Conservation (phyloP, 2,797 vertebrate species). For the Cyprinella venusta region DNA sequence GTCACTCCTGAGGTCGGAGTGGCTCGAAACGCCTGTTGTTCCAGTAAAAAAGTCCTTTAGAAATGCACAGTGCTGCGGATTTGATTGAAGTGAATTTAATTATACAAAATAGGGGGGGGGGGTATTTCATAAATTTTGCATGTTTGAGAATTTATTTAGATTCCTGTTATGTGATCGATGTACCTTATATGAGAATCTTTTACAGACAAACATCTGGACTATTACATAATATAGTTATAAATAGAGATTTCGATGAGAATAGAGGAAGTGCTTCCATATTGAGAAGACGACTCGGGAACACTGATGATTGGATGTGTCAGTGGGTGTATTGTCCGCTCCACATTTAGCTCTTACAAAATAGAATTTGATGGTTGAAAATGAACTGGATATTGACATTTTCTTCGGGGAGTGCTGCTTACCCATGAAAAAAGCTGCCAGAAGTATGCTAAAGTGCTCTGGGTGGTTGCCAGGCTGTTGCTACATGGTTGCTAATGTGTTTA, state of each 20-base stretch:
- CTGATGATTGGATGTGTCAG: neutral
- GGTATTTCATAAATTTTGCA: neutral
- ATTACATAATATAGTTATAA: neutral
- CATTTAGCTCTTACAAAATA: constrained; percentile 24
- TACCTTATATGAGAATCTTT: neutral
- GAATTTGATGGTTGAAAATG: neutral
- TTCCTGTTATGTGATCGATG: neutral
- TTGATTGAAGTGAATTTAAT: neutral
- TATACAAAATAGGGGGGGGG: neutral
- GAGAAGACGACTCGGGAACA: constrained; percentile 35
- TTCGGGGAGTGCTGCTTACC: neutral
- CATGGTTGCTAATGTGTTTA: neutral
- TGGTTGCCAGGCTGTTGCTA: neutral
- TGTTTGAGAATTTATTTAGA: neutral
- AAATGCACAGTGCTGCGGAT: neutral
- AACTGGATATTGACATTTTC: constrained; percentile 21
- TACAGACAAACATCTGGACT: neutral
- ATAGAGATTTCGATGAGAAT: constrained; percentile 5
- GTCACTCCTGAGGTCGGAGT: neutral
- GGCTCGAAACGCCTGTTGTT: neutral
- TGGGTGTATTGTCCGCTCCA: constrained; percentile 11
- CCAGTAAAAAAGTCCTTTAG: neutral
- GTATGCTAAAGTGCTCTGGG: neutral
- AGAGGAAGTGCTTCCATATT: neutral
- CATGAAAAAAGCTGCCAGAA: neutral